Evolutionary conservation across 2,888 invertebrate genomes (phyloP).

Genomic region (Gonocerus acuteangulatus): DNA sequence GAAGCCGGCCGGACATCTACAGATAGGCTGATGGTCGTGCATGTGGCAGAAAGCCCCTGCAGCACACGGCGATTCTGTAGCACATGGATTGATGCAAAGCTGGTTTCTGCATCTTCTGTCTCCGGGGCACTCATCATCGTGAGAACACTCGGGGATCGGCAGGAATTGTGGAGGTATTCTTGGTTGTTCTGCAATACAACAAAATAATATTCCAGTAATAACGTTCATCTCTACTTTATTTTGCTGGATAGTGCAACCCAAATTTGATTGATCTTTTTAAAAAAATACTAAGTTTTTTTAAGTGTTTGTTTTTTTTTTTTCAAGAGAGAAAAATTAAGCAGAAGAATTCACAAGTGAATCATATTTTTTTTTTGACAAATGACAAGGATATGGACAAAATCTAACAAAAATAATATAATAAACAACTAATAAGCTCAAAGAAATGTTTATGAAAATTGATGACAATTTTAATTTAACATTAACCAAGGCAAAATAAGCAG

Average conservation of each 20-base stretch:
- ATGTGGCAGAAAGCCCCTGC: slow-evolving; percentile 74
- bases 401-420: no score
- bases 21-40: slow-evolving; percentile 64
- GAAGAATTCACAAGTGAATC: no score
- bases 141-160: slow-evolving; percentile 61
- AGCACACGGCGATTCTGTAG: slow-evolving; percentile 61
- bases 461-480: no score
- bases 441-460: no score
- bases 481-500: no score
- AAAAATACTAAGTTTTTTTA: no score
- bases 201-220: background rate
- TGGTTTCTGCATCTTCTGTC: slow-evolving; percentile 71
- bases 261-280: no score
- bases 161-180: slow-evolving; percentile 42
- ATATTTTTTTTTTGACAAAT: no score
- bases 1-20: slow-evolving; percentile 72
- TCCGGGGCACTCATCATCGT: slow-evolving; percentile 65
- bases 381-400: no score
- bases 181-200: slow-evolving; percentile 41
- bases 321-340: no score
- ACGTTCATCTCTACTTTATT: background rate
- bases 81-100: slow-evolving; percentile 70
- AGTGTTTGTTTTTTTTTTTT: no score
- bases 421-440: no score
- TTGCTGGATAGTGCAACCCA: slow-evolving; percentile 1